A percentile compares a stretch with the other conserved stretches of the same genome.
Conservation (phyloP, 2,888 invertebrate genomes). For the Ennomos fuscantarius region DNA sequence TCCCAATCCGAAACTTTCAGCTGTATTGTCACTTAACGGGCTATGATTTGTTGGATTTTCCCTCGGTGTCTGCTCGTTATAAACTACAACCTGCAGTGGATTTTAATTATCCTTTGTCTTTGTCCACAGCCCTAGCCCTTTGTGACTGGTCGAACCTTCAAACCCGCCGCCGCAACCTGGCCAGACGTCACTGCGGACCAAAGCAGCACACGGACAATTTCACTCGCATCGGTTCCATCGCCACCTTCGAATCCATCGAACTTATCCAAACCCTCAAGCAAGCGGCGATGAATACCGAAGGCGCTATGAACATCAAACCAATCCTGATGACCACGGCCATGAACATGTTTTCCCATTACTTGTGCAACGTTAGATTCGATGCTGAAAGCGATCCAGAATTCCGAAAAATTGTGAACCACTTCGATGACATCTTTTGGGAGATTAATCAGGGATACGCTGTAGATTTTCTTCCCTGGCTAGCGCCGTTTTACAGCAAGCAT, state of each 20-base stretch:
- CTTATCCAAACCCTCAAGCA: constrained; percentile 84
- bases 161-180: constrained; percentile 90
- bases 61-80: too few species aligned
- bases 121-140: constrained; percentile 91
- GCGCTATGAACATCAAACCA: constrained; percentile 87
- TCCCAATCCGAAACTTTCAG: too few species aligned
- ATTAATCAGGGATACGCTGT: constrained; percentile 95
- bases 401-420: constrained; percentile 87
- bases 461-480: constrained; percentile 93
- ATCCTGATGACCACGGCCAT: constrained; percentile 90
- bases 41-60: too few species aligned
- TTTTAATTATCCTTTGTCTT: constrained; percentile 31
- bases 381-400: constrained; percentile 88
- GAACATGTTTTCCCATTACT: constrained; percentile 94
- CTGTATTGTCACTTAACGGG: too few species aligned
- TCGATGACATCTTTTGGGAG: constrained; percentile 96
- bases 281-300: constrained; percentile 65
- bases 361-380: constrained; percentile 92
- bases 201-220: constrained; percentile 90
- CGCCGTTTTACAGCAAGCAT: constrained; percentile 89
- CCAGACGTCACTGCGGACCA: constrained; percentile 92
- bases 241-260: constrained; percentile 86
- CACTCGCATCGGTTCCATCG: constrained; percentile 89
- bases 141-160: constrained; percentile 96
- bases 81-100: too few species aligned